phyloP scores from a whole-genome alignment of 2,797 vertebrate genomes.

The Acanthornis magna region DNA sequence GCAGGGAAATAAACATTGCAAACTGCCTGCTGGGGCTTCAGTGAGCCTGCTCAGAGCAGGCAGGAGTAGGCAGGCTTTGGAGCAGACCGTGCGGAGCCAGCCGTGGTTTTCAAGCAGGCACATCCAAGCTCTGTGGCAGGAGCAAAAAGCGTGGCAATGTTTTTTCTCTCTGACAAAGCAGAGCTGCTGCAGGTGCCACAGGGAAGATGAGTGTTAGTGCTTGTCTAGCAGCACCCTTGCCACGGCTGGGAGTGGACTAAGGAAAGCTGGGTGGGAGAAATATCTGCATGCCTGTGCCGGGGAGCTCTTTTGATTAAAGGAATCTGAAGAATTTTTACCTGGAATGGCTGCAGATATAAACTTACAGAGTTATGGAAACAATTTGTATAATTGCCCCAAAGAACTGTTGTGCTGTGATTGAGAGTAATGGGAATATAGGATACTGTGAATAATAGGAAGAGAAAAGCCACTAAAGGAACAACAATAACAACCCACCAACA shows the following conservation, averaged over 20 bases:
- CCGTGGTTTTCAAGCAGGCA: accelerated
- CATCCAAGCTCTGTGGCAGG: neutral
- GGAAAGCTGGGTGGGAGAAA: neutral
- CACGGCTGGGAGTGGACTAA: neutral
- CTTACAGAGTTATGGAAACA: neutral
- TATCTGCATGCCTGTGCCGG: accelerated
- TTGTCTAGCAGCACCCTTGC: neutral
- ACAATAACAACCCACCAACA: neutral
- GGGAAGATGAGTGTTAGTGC: neutral
- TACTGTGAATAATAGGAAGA: neutral
- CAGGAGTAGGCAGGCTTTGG: neutral
- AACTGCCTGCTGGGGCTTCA: neutral
- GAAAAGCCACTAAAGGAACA: neutral
- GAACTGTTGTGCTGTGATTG: neutral
- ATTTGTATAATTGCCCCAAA: neutral
- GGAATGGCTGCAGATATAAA: neutral
- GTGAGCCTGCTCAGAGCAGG: neutral
- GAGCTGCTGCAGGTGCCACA: neutral
- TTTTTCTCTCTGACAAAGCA: neutral
- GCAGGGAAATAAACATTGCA: neutral
- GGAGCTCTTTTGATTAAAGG: neutral
- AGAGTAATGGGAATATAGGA: neutral
- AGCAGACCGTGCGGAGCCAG: neutral
- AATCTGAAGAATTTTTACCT: neutral
- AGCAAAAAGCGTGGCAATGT: neutral